These are phyloP conservation scores for Caradrina kadenii DNA, from an alignment of 2,888 invertebrate genomes.

Conservation along the genomic window DNA sequence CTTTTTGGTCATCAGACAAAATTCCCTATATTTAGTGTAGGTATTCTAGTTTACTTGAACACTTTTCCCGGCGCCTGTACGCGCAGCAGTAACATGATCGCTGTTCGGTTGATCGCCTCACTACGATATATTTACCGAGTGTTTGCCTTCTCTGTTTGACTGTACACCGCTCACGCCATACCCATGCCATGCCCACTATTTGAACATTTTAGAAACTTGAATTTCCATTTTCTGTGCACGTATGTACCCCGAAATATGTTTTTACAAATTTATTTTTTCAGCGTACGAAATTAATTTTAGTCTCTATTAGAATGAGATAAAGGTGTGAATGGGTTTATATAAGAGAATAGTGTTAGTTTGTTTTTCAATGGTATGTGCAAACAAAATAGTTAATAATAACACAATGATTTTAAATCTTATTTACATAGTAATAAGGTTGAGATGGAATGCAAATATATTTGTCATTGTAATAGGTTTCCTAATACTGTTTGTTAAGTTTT, in stretches of 20 bases:
- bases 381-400: conserved; percentile 66
- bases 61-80: conserved; percentile 59
- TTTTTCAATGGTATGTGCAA: conserved; percentile 63
- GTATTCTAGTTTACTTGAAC: background rate
- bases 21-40: background rate
- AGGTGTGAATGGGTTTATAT: background rate
- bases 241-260: conserved; percentile 62
- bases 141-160: conserved; percentile 70
- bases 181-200: conserved; percentile 69
- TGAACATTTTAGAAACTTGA: conserved; percentile 86
- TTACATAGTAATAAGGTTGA: conserved; percentile 48
- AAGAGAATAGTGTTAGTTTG: background rate
- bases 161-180: conserved; percentile 65
- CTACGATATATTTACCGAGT: conserved; percentile 64
- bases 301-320: conserved; percentile 7
- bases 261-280: conserved; percentile 35
- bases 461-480: conserved; percentile 67
- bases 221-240: conserved; percentile 80
- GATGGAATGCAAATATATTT: conserved; percentile 61
- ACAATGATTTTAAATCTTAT: conserved; percentile 66
- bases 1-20: background rate
- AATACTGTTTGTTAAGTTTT: conserved; percentile 67
- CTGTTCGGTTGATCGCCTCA: conserved; percentile 78
- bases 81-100: conserved; percentile 77
- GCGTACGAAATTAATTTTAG: background rate